Evolutionary conservation across 2,888 invertebrate genomes (phyloP), one percentile per base, ranked within the genome.

Genomic region (Taphrorychus bicolor): DNA sequence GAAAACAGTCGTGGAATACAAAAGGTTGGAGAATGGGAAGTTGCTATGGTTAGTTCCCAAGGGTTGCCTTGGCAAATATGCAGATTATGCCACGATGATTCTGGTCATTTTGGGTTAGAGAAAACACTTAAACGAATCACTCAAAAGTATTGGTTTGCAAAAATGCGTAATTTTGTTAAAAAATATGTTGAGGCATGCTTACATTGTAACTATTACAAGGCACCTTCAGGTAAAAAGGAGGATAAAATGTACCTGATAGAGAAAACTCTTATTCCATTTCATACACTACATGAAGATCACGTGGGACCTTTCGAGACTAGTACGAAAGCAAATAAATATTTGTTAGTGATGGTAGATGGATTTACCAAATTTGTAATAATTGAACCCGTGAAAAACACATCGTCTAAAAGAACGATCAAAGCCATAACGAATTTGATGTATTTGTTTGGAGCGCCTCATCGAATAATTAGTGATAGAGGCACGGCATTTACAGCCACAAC

Each of bases 121-220:
- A 67, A 58, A 58, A 67, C 67, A 2, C 22, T 68, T 2, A 59
- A 64, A 40, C 59, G 77, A 57, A n/a, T 73, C 0, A 76, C 75
- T 22, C 69, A 77, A 2, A 57, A 69, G n/a, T 78, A 77, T 40
- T 79, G 78, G 78, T 79, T 79, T 52, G 64, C 63, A 0, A 45
- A 70, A 1, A 78, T 79, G 76, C 4, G 73, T 0, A 73, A 71
- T 22, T 76, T 70, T 40, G 77, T 79, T 0, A 59, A 75, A 41
- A 77, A 76, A 59, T 80, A 79, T 57, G 74, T 77, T 0, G 76
- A 78, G 0, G 74, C 72, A 18, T 80, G 79, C 59, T 62, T 79
- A 4, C 78, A 76, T 0, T 79, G 79, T 61, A 75, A 72, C 69
- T 22, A 76, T 2, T 71, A 78, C 0, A 80, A 80, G 62, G 70